Evolutionary conservation across 2,113 vertebrate species (phyloP), one percentile per base, ranked within the genome.

Genomic region (Smithornis capensis): DNA sequence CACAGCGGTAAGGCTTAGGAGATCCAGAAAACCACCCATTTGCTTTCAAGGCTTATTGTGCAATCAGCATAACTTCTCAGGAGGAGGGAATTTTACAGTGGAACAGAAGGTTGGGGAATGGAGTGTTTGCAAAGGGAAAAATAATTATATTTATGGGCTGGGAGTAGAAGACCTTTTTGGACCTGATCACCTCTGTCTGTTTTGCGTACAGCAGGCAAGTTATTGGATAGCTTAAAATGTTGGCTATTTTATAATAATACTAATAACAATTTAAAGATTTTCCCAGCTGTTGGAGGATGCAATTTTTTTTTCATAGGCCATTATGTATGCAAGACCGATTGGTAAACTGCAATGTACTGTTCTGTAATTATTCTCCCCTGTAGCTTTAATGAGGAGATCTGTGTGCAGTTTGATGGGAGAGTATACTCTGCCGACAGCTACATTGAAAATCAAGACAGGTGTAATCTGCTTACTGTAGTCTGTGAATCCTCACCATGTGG

Each of bases 281-380:
- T 97, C 74, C 90, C 83, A 96, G 90, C 88, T 96, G 94, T 87
- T 95, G 60, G 86, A 92, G 69, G 80, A 64, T 1, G 33, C 76
- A 81, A 6, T 93, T 89, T 92, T 96, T 95, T 93, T 92, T 94
- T 89, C 73, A 40, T 76, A 83, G 57, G 49, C 88, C 77, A 76
- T 97, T 97, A 96, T 65, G 89, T 91, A 96, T 96, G 93, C 95
- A 96, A 93, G 93, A 90, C 96, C 96, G 62, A 94, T 93, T 96
- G 96, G 95, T 96, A 96, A 97, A 95, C 95, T 96, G 96, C 70
- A 90, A 69, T 75, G 92, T 93, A 87, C 56, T 90, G 56, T 86
- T 94, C 92, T 89, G 92, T 96, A 96, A 97, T 97, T 97, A 95
- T 96, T 97, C 95, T 97, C 92, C 86, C 95, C 96, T 96, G 95